These are phyloP conservation scores for Cosmia trapezina DNA, from an alignment of 2,888 invertebrate genomes.

Conservation along the genomic window DNA sequence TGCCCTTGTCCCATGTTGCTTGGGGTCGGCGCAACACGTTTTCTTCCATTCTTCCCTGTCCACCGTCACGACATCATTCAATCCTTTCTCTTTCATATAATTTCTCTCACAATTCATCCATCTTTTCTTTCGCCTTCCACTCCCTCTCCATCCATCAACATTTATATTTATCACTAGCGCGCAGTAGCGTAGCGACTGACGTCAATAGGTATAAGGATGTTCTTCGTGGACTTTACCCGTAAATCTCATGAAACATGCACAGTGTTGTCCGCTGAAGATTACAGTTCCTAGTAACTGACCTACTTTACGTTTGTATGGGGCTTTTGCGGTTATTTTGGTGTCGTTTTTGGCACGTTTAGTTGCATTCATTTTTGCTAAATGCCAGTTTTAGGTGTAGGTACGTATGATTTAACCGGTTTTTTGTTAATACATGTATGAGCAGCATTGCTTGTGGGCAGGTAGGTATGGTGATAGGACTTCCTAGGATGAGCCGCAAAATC, in stretches of 20 bases:
- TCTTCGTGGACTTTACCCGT: conserved; percentile 32
- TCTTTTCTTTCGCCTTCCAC: neutral
- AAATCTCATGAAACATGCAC: conserved; percentile 10
- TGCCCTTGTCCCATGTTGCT: neutral
- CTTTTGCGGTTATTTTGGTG: conserved; percentile 5
- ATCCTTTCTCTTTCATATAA: neutral
- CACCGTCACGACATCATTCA: neutral
- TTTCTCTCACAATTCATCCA: neutral
- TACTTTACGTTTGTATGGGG: neutral
- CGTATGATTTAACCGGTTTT: neutral
- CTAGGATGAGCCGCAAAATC: neutral
- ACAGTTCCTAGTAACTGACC: conserved; percentile 37
- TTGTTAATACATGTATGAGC: neutral
- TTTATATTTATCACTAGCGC: neutral
- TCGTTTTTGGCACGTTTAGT: neutral
- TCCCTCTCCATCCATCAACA: neutral
- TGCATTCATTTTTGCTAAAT: neutral
- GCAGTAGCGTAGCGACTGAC: conserved; percentile 20
- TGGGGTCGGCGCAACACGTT: neutral
- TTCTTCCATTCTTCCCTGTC: neutral
- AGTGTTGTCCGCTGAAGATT: conserved; percentile 26
- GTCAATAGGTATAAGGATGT: conserved; percentile 30
- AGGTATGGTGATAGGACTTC: neutral
- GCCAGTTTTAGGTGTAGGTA: neutral
- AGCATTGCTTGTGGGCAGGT: neutral